Base-by-base conservation (phyloP, 2,888 invertebrate species). In the Eupithecia vulgata region DNA sequence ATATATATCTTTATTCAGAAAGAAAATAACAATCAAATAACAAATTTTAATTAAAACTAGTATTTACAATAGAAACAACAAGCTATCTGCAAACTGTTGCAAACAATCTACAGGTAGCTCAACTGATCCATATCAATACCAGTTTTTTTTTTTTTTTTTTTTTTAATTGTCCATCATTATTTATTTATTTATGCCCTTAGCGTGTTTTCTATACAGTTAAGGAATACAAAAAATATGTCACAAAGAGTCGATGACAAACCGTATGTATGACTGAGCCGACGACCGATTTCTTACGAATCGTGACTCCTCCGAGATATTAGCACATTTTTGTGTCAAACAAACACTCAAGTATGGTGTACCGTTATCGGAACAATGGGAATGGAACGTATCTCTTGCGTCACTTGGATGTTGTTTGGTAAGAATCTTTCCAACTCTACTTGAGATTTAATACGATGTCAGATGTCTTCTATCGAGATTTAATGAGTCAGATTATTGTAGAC, bases 241-340 rank as follows among this genome's bases (percentile, higher is more conserved):
- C 30, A 15, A 30, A 59, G 59, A 59, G 13, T 15, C 13, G 25
- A 13, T 59, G 61, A 61, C 17, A 61, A 34, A 34, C 12, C 21
- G 21, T 17, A 52, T 12, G 21, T 17, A 52, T 12, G 52, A 52
- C 12, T 3, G 21, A 12, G 59, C 17, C 34, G 17, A 61, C 7
- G 61, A 34, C 61, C 17, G 42, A 70, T 74, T 74, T 69, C 67
- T 71, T 67, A 67, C 57, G 48, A 70, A 17, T 72, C 72, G 72
- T 72, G 67, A 66, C 68, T 70, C 40, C 57, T 25, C 72, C 48
- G 35, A 61, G 61, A 37, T 71, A 72, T 81, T 80, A 81, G 80
- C 80, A 80, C 79, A 80, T 81, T 80, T 80, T 78, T 76, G 78
- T 78, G 78, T 72, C 77, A 71, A 70, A 71, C 75, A 70, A 79